A percentile compares a stretch with the other conserved stretches of the same genome.
These are phyloP conservation scores for Melieria omissa DNA, from an alignment of 2,888 invertebrate species.

Conservation along the genomic window DNA sequence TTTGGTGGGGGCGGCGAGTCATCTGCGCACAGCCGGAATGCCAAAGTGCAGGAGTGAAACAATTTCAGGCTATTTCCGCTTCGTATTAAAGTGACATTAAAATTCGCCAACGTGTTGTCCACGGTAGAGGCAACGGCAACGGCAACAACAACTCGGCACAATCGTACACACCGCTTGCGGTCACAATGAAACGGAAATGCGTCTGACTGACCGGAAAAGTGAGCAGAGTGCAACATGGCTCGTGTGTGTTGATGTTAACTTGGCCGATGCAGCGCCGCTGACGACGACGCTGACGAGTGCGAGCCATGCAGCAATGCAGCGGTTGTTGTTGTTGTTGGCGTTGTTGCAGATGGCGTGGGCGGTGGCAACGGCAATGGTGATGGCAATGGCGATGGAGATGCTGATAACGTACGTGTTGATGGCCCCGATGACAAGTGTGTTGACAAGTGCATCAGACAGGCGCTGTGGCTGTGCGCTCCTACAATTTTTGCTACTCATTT, in stretches of 20 bases:
- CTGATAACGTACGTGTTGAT: constrained; percentile 19
- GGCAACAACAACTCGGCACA: constrained; percentile 24
- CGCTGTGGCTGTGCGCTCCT: neutral
- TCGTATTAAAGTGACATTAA: constrained; percentile 49
- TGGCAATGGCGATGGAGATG: neutral
- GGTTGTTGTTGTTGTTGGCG: neutral
- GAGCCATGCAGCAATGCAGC: neutral
- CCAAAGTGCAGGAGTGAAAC: constrained; percentile 39
- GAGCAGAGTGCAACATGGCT: neutral
- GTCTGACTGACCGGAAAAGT: constrained; percentile 41
- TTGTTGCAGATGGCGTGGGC: neutral
- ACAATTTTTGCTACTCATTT: neutral
- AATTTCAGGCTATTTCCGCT: constrained; percentile 48
- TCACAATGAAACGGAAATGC: constrained; percentile 46
- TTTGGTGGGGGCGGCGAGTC: too few species aligned
- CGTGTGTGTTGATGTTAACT: constrained; percentile 13
- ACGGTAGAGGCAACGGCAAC: constrained; percentile 34
- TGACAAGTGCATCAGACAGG: neutral
- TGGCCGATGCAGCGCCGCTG: constrained; percentile 1
- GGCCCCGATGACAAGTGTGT: constrained; percentile 23
- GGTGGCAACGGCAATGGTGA: neutral
- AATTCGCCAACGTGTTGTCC: constrained; percentile 41
- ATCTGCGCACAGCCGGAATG: too few species aligned
- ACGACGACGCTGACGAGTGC: neutral
- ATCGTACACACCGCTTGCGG: constrained; percentile 42